Percentiles rank a stretch among this genome's conserved stretches.
Evolutionary conservation across 2,113 vertebrate species (phyloP).

Genomic region (Petrocephalus microphthalmus): DNA sequence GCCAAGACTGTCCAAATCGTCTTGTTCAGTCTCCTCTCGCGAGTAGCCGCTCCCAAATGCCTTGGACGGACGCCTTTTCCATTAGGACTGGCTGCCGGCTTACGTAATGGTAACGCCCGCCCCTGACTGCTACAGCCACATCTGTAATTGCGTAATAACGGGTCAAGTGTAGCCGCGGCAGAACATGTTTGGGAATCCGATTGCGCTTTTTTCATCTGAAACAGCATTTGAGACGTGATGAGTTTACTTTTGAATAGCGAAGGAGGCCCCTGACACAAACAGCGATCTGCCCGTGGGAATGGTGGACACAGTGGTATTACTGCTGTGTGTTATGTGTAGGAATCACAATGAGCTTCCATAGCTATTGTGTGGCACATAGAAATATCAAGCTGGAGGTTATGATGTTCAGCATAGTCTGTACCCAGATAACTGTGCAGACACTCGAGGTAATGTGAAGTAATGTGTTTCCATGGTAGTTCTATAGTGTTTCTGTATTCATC

Average conservation of each 20-base stretch:
- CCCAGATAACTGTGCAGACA: not conserved
- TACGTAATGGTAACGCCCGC: not conserved
- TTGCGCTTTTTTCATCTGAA: not conserved
- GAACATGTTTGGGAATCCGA: not conserved
- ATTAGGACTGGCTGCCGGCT: not conserved
- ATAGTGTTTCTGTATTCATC: no score
- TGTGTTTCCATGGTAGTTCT: not conserved
- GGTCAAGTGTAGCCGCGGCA: not conserved
- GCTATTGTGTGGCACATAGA: not conserved
- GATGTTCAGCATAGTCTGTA: not conserved
- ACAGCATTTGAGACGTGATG: not conserved
- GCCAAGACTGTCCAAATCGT: not conserved
- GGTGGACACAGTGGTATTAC: not conserved
- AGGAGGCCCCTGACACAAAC: not conserved
- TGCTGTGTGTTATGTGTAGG: not conserved
- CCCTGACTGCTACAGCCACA: not conserved
- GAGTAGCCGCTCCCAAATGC: not conserved
- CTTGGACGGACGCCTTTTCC: not conserved
- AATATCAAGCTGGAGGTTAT: not conserved
- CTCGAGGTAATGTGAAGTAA: not conserved
- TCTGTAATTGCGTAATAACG: not conserved
- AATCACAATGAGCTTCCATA: not conserved
- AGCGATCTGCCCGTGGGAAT: not conserved
- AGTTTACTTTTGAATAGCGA: not conserved
- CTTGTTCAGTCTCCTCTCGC: not conserved